These are phyloP conservation scores for Gymnosoma rotundatum DNA, from an alignment of 2,888 invertebrate genomes.

Conservation along the genomic window DNA sequence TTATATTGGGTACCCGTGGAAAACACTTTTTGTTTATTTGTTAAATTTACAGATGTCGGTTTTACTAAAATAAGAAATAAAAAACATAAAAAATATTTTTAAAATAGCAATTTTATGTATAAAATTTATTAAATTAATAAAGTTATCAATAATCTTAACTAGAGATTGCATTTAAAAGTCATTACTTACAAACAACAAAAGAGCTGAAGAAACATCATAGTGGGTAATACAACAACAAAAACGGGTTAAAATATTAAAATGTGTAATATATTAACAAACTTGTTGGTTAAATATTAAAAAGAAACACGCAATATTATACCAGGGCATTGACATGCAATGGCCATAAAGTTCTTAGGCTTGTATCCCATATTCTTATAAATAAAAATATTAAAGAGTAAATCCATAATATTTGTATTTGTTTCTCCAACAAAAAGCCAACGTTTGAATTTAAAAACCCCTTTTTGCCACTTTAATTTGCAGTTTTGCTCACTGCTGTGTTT, in stretches of 20 bases:
- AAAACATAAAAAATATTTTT: neutral
- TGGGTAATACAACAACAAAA: neutral
- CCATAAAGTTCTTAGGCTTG: neutral
- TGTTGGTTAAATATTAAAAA: constrained; percentile 56
- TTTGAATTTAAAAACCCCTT: constrained; percentile 3
- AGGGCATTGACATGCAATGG: constrained; percentile 50
- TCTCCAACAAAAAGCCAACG: neutral
- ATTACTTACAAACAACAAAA: constrained; percentile 41
- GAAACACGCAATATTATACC: constrained; percentile 37
- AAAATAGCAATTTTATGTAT: neutral
- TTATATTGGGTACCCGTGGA: constrained; percentile 91
- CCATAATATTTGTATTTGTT: constrained; percentile 15
- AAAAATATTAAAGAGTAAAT: neutral
- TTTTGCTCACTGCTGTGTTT: neutral
- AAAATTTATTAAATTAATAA: constrained; percentile 45
- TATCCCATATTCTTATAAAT: neutral
- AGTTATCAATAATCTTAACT: constrained; percentile 49
- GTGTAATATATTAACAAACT: constrained; percentile 57
- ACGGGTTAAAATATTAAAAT: constrained; percentile 27
- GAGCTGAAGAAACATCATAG: neutral
- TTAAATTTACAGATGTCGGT: constrained; percentile 89
- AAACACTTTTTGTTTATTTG: constrained; percentile 89
- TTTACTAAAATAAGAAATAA: constrained; percentile 85
- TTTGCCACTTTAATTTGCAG: neutral
- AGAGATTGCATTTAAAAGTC: constrained; percentile 47